Evolutionary conservation across 2,797 vertebrate species (phyloP), one percentile per base, ranked within the genome.

Genomic region (Lithobates pipiens): DNA sequence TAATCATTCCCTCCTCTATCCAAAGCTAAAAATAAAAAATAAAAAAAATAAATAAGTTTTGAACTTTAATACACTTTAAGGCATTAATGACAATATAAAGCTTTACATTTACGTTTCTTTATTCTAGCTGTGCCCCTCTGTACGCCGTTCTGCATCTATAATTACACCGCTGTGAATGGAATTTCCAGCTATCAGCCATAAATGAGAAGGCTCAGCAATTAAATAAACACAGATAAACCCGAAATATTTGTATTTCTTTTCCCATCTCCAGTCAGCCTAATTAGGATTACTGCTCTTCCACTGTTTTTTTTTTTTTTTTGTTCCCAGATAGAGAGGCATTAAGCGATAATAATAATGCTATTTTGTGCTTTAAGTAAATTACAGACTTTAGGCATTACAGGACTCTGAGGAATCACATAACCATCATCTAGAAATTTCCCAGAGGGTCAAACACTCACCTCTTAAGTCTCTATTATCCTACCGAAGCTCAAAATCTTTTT

Each of bases 361-460:
- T 36, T 68, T 72, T 72, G 68, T 57, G 15, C 46, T 80, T 71
- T 80, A 80, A 80, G 44, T 54, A 44, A 71, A 80, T 80, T 71
- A 25, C 46, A 23, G n/a, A 71, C 78, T 80, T 71, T 8, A 42
- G 77, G 63, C 65, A 69, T n/a, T 57, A 23, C 13, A 36, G 25
- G 18, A 16, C 78, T 69, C 78, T 10, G 46, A 80, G 78, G 67
- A 71, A 71, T 39, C 25, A 57, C 10, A 29, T 29, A 71, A 71
- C 36, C 68, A 72, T 72, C 25, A 67, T 80, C 50, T 54, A 44
- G 78, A 71, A 54, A 72, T 57, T 71, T 71, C 67, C 68, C 34
- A 44, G 10, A 34, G 44, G 65, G 70, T 69, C 63, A 36, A 50
- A 29, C 16, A 34, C 8, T 46, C 67, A 54, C 77, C 39, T 79